A percentile compares a stretch with the other conserved stretches of the same genome.
Conservation (phyloP, 1,140 invertebrate genomes). For the Lordiphosa mommai region DNA sequence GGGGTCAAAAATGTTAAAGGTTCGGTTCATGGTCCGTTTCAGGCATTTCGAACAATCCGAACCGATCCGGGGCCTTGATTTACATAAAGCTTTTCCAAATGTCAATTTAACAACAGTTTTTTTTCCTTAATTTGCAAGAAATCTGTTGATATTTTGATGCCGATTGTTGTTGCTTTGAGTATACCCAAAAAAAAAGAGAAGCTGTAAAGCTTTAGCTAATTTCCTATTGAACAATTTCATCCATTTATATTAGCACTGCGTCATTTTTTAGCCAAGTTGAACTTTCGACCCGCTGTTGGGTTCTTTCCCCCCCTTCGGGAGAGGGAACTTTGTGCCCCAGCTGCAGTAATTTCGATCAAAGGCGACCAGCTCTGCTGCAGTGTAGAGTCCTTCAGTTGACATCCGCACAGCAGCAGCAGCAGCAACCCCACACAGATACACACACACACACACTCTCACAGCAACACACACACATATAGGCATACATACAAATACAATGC, state of each 20-base stretch:
- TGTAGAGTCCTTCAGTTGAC: conserved; percentile 7
- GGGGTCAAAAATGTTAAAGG: too few relatives aligned
- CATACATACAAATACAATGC: conserved; percentile 11
- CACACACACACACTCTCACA: conserved; percentile 21
- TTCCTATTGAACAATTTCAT: neutral
- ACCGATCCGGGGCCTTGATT: too few relatives aligned
- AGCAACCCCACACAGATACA: conserved; percentile 29
- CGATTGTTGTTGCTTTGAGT: too few relatives aligned
- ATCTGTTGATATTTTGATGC: too few relatives aligned
- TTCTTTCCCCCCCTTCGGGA: neutral
- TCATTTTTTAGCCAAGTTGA: conserved; percentile 27
- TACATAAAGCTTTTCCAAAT: too few relatives aligned
- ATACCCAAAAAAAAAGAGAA: too few relatives aligned
- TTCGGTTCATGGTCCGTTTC: too few relatives aligned
- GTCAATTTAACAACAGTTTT: too few relatives aligned
- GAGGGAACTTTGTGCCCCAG: conserved; percentile 32
- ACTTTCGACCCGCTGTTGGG: conserved; percentile 48
- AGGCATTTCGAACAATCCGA: too few relatives aligned
- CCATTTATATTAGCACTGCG: neutral
- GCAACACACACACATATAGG: conserved; percentile 15
- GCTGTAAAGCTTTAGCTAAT: too few relatives aligned
- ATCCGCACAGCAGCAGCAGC: conserved; percentile 11
- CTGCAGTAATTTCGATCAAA: conserved; percentile 41
- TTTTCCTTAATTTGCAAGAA: too few relatives aligned
- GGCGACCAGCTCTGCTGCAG: conserved; percentile 54